Evolutionary conservation across 2,113 vertebrate species (phyloP).

Genomic region (Cheirogaleus medius): DNA sequence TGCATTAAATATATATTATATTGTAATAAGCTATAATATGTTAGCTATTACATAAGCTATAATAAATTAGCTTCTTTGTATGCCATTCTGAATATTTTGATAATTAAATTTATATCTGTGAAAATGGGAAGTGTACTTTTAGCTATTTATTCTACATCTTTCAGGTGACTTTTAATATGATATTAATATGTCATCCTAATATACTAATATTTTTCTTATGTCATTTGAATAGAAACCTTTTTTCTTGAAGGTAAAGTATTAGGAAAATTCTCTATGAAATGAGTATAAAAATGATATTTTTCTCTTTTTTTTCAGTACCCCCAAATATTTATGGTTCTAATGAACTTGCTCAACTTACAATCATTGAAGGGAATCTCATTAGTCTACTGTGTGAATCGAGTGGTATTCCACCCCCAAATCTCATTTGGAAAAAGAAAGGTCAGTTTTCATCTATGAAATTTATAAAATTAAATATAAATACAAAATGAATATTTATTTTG

Average conservation of each 20-base stretch:
- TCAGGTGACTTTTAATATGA: background rate
- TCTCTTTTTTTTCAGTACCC: conserved; percentile 84
- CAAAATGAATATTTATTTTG: background rate
- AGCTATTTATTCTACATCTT: background rate
- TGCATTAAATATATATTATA: background rate
- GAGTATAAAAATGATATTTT: background rate
- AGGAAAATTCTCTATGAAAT: background rate
- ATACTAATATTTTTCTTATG: background rate
- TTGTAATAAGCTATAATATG: too few relatives aligned
- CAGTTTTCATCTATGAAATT: conserved; percentile 34
- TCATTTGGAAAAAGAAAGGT: conserved; percentile 95
- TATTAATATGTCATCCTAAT: background rate
- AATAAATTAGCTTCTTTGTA: background rate
- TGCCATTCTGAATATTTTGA: background rate
- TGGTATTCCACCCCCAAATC: conserved; percentile 94
- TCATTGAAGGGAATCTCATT: conserved; percentile 91
- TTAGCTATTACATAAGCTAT: background rate
- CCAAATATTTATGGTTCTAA: conserved; percentile 92
- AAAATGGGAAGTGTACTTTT: background rate
- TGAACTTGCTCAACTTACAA: conserved; percentile 87
- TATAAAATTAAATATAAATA: conserved; percentile 37
- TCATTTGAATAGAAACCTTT: background rate
- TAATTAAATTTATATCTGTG: background rate
- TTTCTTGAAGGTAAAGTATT: background rate
- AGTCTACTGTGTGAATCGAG: conserved; percentile 95